Conservation (phyloP, 2,888 invertebrate genomes). For the Philaethria dido region DNA sequence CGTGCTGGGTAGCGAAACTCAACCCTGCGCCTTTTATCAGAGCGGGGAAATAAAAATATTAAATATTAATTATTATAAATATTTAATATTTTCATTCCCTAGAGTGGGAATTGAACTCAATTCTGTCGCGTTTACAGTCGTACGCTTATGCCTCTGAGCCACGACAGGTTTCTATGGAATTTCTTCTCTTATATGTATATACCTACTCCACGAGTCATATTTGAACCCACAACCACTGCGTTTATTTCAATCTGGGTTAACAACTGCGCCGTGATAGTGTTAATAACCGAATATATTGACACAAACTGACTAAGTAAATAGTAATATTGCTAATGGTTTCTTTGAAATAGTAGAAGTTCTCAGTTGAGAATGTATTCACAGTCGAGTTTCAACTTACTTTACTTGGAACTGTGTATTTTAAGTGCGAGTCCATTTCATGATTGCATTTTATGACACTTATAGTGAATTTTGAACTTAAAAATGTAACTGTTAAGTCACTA, state of each 20-base stretch:
- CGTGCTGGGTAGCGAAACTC: too few species aligned
- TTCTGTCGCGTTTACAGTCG: too few species aligned
- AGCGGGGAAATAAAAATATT: too few species aligned
- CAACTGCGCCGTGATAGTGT: neutral
- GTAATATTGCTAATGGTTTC: slow-evolving; percentile 2
- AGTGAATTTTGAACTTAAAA: too few species aligned
- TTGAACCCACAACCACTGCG: neutral
- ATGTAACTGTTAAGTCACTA: too few species aligned
- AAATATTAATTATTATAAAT: too few species aligned
- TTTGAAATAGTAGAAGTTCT: neutral
- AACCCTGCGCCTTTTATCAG: too few species aligned
- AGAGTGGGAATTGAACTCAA: too few species aligned
- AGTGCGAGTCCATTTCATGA: neutral
- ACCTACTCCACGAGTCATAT: neutral
- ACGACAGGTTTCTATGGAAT: too few species aligned
- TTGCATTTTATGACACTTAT: neutral
- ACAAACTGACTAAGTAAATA: neutral
- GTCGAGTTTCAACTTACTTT: neutral
- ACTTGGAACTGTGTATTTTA: slow-evolving; percentile 6
- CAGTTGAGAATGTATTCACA: neutral
- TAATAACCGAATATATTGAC: neutral
- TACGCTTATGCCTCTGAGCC: too few species aligned
- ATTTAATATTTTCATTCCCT: too few species aligned
- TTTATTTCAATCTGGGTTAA: neutral
- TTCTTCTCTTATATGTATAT: too few species aligned